Evolutionary conservation across 2,113 vertebrate genomes (phyloP).

Genomic region (Atlantisia rogersi): DNA sequence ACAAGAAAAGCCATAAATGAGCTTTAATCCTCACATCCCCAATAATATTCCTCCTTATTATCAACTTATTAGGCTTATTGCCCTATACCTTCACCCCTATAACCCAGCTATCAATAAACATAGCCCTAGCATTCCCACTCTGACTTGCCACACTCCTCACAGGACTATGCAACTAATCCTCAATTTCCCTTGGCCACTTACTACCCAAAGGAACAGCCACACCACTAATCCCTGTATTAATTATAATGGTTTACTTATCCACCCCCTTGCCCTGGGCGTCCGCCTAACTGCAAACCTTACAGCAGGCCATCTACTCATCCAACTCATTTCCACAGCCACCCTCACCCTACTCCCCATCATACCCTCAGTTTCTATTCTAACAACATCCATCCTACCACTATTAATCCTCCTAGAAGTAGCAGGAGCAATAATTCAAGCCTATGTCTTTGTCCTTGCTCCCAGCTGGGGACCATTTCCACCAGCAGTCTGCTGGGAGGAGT

Average conservation of each 20-base stretch:
- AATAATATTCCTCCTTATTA: fast-evolving
- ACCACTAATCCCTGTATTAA: background rate
- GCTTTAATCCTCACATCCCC: background rate
- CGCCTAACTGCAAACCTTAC: background rate
- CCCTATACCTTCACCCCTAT: background rate
- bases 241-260: background rate
- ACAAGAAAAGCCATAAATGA: background rate
- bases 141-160: background rate
- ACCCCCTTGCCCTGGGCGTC: background rate
- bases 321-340: background rate
- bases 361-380: background rate
- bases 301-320: background rate
- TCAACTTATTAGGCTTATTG: fast-evolving
- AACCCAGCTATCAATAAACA: background rate
- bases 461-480: background rate
- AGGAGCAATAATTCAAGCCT: background rate
- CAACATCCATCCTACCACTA: background rate
- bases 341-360: background rate
- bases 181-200: background rate
- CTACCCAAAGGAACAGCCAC: background rate
- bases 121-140: background rate
- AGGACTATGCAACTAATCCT: background rate
- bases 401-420: background rate
- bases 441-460: background rate
- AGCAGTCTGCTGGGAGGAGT: background rate